Conservation (phyloP, 2,113 vertebrate genomes). For the Malurus cyaneus region DNA sequence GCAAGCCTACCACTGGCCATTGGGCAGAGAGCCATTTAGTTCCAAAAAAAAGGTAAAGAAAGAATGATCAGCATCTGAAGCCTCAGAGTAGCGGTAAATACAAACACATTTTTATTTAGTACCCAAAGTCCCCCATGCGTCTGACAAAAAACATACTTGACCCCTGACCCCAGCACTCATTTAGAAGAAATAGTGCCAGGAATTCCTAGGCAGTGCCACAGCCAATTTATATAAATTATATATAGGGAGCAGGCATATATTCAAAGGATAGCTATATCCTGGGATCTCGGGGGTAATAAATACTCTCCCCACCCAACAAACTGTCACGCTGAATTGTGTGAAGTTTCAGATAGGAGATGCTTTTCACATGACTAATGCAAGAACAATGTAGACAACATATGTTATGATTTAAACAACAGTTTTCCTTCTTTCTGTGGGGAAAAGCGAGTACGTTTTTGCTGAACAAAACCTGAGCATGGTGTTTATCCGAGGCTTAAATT, state of each 20-base stretch:
- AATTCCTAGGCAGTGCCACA: neutral
- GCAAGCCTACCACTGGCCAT: neutral
- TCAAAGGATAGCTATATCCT: neutral
- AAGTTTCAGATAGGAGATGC: conserved; percentile 24
- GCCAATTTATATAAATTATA: neutral
- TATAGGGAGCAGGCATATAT: neutral
- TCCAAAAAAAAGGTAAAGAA: neutral
- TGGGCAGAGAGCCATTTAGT: neutral
- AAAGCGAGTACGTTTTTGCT: neutral
- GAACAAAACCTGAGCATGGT: neutral
- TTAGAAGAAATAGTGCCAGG: neutral
- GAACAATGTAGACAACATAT: conserved; percentile 45
- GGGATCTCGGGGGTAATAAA: conserved; percentile 40
- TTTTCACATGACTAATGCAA: conserved; percentile 55
- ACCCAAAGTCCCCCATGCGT: neutral
- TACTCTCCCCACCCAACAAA: conserved; percentile 26
- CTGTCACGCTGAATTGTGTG: conserved; percentile 19
- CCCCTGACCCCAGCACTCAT: neutral
- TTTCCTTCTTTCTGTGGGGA: neutral
- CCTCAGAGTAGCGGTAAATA: neutral
- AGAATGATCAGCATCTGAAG: neutral
- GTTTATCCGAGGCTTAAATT: conserved; percentile 13
- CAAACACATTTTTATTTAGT: neutral
- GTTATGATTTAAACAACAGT: conserved; percentile 44
- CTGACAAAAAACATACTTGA: neutral